Conservation (phyloP, 1,140 invertebrate species). For the Drosophila repleta region DNA sequence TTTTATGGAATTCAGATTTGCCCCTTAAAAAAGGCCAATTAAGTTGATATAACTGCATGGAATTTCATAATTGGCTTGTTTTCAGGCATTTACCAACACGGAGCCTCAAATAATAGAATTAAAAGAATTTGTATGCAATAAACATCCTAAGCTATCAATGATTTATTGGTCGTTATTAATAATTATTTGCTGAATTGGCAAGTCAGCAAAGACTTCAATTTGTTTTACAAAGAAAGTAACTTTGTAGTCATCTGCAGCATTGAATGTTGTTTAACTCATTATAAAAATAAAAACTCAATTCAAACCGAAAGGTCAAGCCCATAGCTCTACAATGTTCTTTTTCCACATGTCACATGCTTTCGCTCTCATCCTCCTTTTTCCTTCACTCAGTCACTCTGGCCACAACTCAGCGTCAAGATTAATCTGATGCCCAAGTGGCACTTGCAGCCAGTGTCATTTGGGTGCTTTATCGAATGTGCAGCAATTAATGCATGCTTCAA, state of each 20-base stretch:
- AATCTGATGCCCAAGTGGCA: conserved; percentile 11
- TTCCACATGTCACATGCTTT: neutral
- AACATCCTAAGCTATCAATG: neutral
- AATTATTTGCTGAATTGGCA: neutral
- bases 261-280: too few species aligned
- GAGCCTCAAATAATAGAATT: too few species aligned
- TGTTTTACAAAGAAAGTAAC: too few species aligned
- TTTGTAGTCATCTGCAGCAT: neutral
- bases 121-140: neutral
- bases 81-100: neutral
- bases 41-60: too few species aligned
- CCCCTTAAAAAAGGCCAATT: too few species aligned
- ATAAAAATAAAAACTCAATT: too few species aligned
- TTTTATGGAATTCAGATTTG: neutral
- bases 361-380: neutral
- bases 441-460: conserved; percentile 35
- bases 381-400: neutral
- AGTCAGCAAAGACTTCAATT: too few species aligned
- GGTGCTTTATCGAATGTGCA: conserved; percentile 42
- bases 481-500: conserved; percentile 63
- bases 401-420: conserved; percentile 15
- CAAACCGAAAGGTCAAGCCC: too few species aligned
- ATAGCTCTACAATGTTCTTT: neutral
- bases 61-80: neutral
- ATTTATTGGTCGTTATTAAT: neutral